Conservation (phyloP, 2,113 vertebrate species). For the Illadopsis cleaveri region DNA sequence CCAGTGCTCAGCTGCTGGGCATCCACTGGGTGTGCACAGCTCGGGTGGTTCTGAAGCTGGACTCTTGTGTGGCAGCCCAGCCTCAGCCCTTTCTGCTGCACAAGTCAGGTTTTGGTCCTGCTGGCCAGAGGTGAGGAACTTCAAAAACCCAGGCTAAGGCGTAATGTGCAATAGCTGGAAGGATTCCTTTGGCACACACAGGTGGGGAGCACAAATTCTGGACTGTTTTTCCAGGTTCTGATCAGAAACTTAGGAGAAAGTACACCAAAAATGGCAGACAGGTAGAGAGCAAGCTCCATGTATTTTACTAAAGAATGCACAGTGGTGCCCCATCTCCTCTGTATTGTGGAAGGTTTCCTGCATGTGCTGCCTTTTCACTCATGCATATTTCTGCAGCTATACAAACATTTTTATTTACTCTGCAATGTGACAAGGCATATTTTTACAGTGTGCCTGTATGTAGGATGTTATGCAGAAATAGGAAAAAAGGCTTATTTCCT, state of each 20-base stretch:
- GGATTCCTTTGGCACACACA: background rate
- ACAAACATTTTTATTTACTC: background rate
- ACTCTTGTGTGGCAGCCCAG: background rate
- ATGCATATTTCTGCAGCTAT: background rate
- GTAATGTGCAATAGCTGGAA: background rate
- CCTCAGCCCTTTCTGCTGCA: background rate
- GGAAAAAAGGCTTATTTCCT: background rate
- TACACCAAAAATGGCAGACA: background rate
- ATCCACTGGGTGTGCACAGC: background rate
- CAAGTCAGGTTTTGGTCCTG: background rate
- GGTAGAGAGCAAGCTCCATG: background rate
- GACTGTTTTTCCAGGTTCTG: background rate
- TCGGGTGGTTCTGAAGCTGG: fast-evolving
- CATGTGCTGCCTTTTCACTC: background rate
- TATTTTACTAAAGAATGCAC: background rate
- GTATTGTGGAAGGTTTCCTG: background rate
- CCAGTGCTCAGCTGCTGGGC: background rate
- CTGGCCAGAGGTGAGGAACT: background rate
- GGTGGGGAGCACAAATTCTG: background rate
- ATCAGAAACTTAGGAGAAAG: background rate
- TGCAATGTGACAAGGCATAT: background rate
- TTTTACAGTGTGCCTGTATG: background rate
- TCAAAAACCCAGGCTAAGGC: background rate
- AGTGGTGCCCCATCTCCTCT: background rate
- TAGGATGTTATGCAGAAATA: background rate